These are phyloP conservation scores for Bombus polaris DNA, from an alignment of 1,140 invertebrate species.

Conservation along the genomic window DNA sequence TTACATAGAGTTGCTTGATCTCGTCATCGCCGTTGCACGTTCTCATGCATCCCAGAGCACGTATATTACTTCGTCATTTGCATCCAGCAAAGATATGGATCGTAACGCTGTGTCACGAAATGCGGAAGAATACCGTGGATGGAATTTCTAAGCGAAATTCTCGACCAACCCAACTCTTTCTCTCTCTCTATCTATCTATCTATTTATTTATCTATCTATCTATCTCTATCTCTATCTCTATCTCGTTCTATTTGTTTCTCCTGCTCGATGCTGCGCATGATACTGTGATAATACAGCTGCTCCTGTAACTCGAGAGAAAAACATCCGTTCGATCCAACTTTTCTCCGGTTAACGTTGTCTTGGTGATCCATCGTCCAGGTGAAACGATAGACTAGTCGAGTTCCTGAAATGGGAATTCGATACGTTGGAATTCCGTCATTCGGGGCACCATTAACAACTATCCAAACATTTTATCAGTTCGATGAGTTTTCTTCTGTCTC, in stretches of 20 bases:
- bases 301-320: background rate
- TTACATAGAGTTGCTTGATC: background rate
- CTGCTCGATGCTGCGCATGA: background rate
- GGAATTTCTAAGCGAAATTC: conserved; percentile 8
- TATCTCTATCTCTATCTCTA: no score
- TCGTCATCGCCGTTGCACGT: background rate
- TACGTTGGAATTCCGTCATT: background rate
- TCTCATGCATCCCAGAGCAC: background rate
- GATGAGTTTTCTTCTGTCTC: background rate
- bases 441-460: background rate
- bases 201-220: no score
- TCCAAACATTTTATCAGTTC: background rate
- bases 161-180: background rate
- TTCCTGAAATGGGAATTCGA: background rate
- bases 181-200: no score
- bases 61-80: background rate
- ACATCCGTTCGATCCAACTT: background rate
- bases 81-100: background rate
- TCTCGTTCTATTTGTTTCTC: no score
- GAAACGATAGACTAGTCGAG: background rate
- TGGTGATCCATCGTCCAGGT: background rate
- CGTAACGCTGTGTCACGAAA: background rate
- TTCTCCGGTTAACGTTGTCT: background rate
- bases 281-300: background rate
- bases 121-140: background rate